These are phyloP conservation scores for Lynx canadensis DNA, from an alignment of 2,113 vertebrate species.

Conservation along the genomic window DNA sequence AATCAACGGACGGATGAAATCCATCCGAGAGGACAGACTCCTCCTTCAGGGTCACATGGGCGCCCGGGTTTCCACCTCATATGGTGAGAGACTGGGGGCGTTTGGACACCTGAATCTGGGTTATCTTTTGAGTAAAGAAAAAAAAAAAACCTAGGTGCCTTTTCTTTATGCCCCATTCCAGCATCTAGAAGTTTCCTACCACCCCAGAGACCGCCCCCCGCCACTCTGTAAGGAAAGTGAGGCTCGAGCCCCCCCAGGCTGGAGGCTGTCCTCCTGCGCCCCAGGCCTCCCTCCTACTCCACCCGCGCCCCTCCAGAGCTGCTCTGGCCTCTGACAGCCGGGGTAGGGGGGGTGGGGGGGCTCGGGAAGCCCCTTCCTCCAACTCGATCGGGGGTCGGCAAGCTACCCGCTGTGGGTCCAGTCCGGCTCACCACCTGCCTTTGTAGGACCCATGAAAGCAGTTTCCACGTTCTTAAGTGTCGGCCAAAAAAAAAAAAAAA, in stretches of 20 bases:
- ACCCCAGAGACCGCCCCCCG: too few relatives aligned
- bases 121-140: neutral
- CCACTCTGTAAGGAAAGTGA: neutral
- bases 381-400: neutral
- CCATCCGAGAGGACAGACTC: neutral
- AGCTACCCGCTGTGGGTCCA: neutral
- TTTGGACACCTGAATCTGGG: neutral
- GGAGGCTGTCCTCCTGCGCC: neutral
- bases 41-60: neutral
- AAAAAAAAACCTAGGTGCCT: neutral
- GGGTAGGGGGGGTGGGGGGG: fast-evolving
- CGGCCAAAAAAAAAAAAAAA: neutral
- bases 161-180: neutral
- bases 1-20: conserved; percentile 1
- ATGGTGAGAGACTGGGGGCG: neutral
- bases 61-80: fast-evolving
- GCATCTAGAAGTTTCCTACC: neutral
- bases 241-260: neutral
- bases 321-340: neutral
- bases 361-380: neutral
- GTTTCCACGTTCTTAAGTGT: neutral
- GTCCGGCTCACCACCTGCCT: neutral
- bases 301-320: too few relatives aligned
- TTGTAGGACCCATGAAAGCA: neutral
- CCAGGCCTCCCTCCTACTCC: neutral